A percentile compares a stretch with the other conserved stretches of the same genome.
These are phyloP conservation scores for Mesodorylaimus sp. DNA, from an alignment of 2,888 invertebrate species.

Conservation along the genomic window DNA sequence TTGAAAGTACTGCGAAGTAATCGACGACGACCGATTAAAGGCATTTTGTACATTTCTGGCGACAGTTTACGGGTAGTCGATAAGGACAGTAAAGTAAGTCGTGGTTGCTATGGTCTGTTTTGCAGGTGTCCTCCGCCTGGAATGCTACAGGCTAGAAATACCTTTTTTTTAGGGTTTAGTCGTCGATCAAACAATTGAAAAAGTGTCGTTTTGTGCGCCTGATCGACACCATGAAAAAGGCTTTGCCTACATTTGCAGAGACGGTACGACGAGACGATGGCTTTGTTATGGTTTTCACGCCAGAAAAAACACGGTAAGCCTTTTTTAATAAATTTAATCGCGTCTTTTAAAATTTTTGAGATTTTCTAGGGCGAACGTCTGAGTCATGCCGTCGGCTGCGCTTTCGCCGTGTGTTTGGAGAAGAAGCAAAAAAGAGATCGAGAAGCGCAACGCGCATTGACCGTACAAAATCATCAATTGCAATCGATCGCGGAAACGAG, in stretches of 20 bases:
- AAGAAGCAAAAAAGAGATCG: slow-evolving; percentile 91
- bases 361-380: slow-evolving; percentile 63
- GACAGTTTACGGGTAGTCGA: slow-evolving; percentile 94
- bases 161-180: slow-evolving; percentile 62
- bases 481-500: neutral
- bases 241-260: slow-evolving; percentile 95
- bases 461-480: neutral
- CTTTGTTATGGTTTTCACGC: slow-evolving; percentile 99
- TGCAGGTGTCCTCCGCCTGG: too few relatives aligned
- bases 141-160: too few relatives aligned
- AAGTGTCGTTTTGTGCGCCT: slow-evolving; percentile 99
- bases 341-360: neutral
- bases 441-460: too few relatives aligned
- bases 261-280: slow-evolving; percentile 94
- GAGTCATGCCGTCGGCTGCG: slow-evolving; percentile 97
- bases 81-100: slow-evolving; percentile 66
- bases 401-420: slow-evolving; percentile 92
- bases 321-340: neutral
- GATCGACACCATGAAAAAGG: slow-evolving; percentile 93
- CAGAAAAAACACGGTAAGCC: slow-evolving; percentile 60
- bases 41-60: slow-evolving; percentile 38
- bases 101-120: neutral
- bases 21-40: slow-evolving; percentile 59
- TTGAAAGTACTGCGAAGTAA: slow-evolving; percentile 84
- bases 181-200: slow-evolving; percentile 98